phyloP scores from a whole-genome alignment of 2,113 vertebrate genomes.

The Pachycephala philippinensis region DNA sequence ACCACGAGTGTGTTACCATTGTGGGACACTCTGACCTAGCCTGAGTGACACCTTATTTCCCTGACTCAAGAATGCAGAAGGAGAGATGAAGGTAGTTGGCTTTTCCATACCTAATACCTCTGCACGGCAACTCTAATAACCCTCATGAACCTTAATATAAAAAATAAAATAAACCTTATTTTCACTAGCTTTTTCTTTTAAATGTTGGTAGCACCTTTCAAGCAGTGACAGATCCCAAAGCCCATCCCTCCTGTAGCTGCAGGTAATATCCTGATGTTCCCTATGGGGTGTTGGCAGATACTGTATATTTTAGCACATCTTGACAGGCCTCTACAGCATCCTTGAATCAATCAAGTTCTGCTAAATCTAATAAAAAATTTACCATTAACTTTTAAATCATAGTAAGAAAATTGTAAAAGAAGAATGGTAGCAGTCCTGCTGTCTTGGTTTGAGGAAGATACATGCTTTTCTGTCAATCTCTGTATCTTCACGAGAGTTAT shows the following conservation, averaged over 20 bases:
- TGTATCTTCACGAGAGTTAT: background rate
- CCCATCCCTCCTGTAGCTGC: slow-evolving; percentile 4
- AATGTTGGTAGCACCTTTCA: slow-evolving; percentile 11
- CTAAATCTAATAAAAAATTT: slow-evolving; percentile 42
- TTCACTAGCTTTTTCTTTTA: slow-evolving; percentile 1
- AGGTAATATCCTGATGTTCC: slow-evolving; percentile 52
- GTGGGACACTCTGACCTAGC: background rate
- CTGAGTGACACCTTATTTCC: background rate
- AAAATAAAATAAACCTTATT: background rate
- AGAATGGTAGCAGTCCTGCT: background rate
- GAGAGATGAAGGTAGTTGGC: background rate
- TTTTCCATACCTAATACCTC: background rate
- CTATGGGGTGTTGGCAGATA: slow-evolving; percentile 42
- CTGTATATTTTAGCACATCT: slow-evolving; percentile 63
- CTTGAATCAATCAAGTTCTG: slow-evolving; percentile 50
- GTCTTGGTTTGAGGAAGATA: background rate
- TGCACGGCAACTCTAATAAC: background rate
- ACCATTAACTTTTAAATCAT: slow-evolving; percentile 17
- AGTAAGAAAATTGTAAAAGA: background rate
- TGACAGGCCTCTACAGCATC: slow-evolving; percentile 31
- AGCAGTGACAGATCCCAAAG: slow-evolving; percentile 4
- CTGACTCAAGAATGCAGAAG: background rate
- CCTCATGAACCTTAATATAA: background rate
- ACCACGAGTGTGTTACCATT: rapidly evolving
- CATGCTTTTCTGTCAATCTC: background rate